These are phyloP conservation scores for Phrynocephalus versicolor DNA, from an alignment of 2,113 vertebrate species.

Conservation along the genomic window DNA sequence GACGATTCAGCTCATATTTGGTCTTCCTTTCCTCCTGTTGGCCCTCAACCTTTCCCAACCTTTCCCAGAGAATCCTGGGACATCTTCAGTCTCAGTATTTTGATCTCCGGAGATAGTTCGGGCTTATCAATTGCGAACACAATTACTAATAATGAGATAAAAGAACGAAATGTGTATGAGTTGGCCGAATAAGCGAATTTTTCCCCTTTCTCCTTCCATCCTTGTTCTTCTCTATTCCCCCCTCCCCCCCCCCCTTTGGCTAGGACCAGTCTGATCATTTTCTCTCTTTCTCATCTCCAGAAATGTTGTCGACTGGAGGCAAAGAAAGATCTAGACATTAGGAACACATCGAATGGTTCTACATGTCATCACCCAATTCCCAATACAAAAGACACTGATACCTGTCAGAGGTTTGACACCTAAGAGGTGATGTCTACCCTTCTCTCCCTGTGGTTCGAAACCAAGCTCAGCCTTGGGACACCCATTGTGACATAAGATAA, in stretches of 20 bases:
- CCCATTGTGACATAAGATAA: slow-evolving; percentile 29
- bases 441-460: slow-evolving; percentile 1
- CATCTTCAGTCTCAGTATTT: no score
- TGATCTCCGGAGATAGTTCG: no score
- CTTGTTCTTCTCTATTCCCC: no score
- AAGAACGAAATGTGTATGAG: no score
- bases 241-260: neutral
- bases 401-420: neutral
- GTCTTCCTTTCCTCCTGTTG: no score
- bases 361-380: neutral
- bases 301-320: no score
- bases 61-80: no score
- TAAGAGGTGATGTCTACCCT: neutral
- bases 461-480: neutral
- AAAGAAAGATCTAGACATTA: neutral
- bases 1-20: no score
- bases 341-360: neutral
- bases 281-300: neutral
- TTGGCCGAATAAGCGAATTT: no score
- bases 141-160: no score
- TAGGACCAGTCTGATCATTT: neutral
- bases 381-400: neutral
- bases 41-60: no score
- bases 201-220: neutral
- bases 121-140: no score